Conservation (phyloP, 2,888 invertebrate species). For the Drosophila limbata region DNA sequence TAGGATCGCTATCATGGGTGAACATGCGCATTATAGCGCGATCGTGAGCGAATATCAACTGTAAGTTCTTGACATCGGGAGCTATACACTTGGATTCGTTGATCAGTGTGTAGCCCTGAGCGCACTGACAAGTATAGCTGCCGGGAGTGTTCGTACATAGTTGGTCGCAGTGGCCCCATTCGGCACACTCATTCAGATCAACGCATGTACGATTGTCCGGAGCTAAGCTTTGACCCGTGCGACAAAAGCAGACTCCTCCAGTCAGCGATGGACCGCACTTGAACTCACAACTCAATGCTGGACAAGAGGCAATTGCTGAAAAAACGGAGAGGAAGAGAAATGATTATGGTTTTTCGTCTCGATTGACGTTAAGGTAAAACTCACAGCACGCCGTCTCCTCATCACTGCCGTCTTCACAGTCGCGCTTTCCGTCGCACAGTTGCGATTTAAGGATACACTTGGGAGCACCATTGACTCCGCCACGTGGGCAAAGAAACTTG, state of each 20-base stretch:
- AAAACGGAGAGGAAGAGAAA: too few species aligned
- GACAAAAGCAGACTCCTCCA: conserved; percentile 96
- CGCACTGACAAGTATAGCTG: conserved; percentile 94
- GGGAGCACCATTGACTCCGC: conserved; percentile 90
- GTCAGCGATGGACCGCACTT: conserved; percentile 95
- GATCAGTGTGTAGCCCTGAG: conserved; percentile 89
- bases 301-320: conserved; percentile 92
- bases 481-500: conserved; percentile 95
- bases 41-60: conserved; percentile 90
- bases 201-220: conserved; percentile 94
- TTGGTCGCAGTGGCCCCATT: conserved; percentile 98
- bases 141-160: conserved; percentile 95
- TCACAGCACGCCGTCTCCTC: conserved; percentile 95
- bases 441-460: conserved; percentile 95
- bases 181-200: conserved; percentile 96
- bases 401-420: conserved; percentile 96
- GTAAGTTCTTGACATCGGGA: conserved; percentile 87
- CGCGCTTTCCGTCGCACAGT: conserved; percentile 95
- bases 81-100: conserved; percentile 89
- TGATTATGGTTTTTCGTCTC: neutral
- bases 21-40: conserved; percentile 90
- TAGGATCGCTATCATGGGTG: conserved; percentile 88
- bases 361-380: conserved; percentile 82
- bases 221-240: conserved; percentile 92
- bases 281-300: conserved; percentile 94